Evolutionary conservation across 2,888 invertebrate species (phyloP), one percentile per base, ranked within the genome.

Genomic region (Brachypterus glaber): DNA sequence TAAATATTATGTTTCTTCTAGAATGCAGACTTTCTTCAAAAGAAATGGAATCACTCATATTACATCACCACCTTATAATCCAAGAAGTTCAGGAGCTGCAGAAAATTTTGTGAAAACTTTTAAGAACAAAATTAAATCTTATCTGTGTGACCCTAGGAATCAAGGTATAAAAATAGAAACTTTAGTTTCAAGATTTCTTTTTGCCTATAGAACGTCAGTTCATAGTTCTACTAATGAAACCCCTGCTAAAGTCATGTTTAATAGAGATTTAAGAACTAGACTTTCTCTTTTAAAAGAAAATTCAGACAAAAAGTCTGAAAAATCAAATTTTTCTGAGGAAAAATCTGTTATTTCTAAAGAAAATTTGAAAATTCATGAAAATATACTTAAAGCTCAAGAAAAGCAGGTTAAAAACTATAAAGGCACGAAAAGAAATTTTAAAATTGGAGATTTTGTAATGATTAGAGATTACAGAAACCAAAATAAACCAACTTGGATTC

Each of bases 381-480:
- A n/a, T n/a, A n/a, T n/a, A n/a, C n/a, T n/a, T 35, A 15, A 14
- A 16, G 12, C n/a, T 38, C 9, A 7, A 32, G 21, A 37, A 24
- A 37, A 12, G 16, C 13, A 32, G 16, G 21, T 12, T 21, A 17
- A 14, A 4, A 3, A 27, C 5, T 13, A 34, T 15, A 15, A 32
- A 5, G 29, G 32, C 2, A 33, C 7, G 3, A 24, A 25, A 24
- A 35, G 41, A 39, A 24, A 27, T 5, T 41, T 41, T 26, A 7
- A 17, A 25, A 15, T 33, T 11, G 40, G 38, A 7, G 29, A 39
- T 11, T 29, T n/a, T 17, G 41, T 44, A 9, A 33, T 37, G 35
- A 39, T 45, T 18, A 30, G 29, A 38, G 45, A 45, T 29, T 43
- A 43, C 21, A 31, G 35, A 17, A 40, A 14, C 8, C 12, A 8